Conservation (phyloP, 2,113 vertebrate species). For the Macaca nemestrina region DNA sequence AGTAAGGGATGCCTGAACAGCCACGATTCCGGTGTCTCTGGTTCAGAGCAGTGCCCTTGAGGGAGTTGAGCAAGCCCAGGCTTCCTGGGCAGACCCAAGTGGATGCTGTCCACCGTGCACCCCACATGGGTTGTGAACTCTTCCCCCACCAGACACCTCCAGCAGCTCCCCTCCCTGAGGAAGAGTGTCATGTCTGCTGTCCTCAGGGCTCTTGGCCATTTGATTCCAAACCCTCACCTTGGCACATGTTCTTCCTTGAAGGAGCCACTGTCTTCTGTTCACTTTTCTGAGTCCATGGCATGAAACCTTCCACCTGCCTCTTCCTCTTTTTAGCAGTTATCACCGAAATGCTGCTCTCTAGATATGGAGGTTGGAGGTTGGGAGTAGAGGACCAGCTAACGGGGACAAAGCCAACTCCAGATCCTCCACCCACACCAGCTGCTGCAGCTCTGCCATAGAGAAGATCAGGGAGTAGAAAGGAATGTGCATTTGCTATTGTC, state of each 20-base stretch:
- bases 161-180: background rate
- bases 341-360: background rate
- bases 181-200: background rate
- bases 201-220: background rate
- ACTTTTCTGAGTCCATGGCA: background rate
- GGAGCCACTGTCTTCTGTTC: fast-evolving
- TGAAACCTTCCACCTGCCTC: no score
- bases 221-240: background rate
- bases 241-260: background rate
- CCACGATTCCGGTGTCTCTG: fast-evolving
- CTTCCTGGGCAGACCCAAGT: no score
- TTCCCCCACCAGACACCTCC: fast-evolving
- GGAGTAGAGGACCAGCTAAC: background rate
- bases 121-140: fast-evolving
- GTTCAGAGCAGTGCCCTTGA: fast-evolving
- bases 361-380: fast-evolving
- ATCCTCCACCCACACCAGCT: fast-evolving
- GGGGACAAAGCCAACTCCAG: background rate
- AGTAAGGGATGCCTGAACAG: fast-evolving
- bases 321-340: background rate
- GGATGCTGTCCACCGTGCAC: fast-evolving
- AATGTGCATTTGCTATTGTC: background rate
- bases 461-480: background rate
- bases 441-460: fast-evolving
- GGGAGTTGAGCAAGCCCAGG: no score